Conservation (phyloP, 2,888 invertebrate genomes). For the Drosophila acutilabella region DNA sequence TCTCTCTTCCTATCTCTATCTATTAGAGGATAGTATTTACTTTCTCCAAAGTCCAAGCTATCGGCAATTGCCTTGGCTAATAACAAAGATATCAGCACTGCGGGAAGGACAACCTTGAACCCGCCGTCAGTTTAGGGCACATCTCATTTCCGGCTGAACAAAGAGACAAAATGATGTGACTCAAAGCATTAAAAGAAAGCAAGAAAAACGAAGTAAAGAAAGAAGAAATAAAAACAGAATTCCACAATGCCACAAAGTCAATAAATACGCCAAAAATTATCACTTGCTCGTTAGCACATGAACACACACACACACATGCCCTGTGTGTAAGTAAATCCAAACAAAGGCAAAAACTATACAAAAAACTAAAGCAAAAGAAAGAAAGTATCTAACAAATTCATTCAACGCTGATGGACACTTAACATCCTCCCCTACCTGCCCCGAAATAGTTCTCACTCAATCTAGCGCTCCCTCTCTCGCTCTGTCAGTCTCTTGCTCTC, state of each 20-base stretch:
- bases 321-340: conserved; percentile 27
- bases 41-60: conserved; percentile 34
- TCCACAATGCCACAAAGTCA: conserved; percentile 74
- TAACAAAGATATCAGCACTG: conserved; percentile 72
- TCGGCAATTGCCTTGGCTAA: conserved; percentile 50
- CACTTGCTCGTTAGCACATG: conserved; percentile 72
- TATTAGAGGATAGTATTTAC: conserved; percentile 11
- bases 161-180: conserved; percentile 39
- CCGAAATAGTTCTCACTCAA: conserved; percentile 15
- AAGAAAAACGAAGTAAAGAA: conserved; percentile 3
- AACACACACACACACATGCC: conserved; percentile 6
- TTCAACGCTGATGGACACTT: conserved; percentile 59
- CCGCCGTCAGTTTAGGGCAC: conserved; percentile 32
- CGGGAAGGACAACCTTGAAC: conserved; percentile 64
- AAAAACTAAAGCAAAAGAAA: conserved; percentile 44
- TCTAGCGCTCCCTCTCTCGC: conserved; percentile 3
- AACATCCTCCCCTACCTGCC: conserved; percentile 48
- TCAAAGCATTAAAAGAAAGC: conserved; percentile 20
- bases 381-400: conserved; percentile 66
- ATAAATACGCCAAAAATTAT: conserved; percentile 78
- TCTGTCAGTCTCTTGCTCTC: neutral
- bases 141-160: conserved; percentile 70
- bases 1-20: neutral
- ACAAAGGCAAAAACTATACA: conserved; percentile 49
- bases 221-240: conserved; percentile 23